Evolutionary conservation across 2,113 vertebrate genomes (phyloP).

Genomic region (Pristiophorus japonicus): DNA sequence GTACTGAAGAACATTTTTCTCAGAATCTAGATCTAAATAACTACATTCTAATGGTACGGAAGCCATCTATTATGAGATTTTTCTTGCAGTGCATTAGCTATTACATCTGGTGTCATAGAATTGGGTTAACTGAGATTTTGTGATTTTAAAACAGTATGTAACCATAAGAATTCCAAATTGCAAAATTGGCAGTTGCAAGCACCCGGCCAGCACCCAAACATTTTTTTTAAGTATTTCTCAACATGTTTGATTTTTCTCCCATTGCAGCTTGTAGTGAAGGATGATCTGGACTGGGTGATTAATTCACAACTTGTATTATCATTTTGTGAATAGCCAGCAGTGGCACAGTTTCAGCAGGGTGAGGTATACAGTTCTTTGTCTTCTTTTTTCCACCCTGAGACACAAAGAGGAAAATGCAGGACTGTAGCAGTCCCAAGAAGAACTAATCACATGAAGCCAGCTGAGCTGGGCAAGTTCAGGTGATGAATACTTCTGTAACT

Average conservation of each 20-base stretch:
- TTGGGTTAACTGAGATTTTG: neutral
- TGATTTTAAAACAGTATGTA: neutral
- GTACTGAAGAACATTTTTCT: slow-evolving; percentile 17
- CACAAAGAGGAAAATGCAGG: neutral
- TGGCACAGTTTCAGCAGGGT: neutral
- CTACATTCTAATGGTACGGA: neutral
- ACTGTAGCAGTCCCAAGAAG: neutral
- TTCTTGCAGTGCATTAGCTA: neutral
- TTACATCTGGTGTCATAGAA: neutral
- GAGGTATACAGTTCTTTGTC: slow-evolving; percentile 16
- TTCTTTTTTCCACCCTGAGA: neutral
- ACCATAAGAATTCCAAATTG: slow-evolving; percentile 15
- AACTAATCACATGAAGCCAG: neutral
- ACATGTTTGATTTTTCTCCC: slow-evolving; percentile 16
- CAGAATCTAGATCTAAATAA: neutral
- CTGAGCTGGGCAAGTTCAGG: neutral
- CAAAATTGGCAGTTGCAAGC: neutral
- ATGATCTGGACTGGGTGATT: slow-evolving; percentile 22
- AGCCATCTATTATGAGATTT: neutral
- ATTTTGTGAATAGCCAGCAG: slow-evolving; percentile 22
- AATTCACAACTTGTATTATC: neutral
- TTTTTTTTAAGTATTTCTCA: slow-evolving; percentile 6
- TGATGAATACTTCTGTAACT: slow-evolving; percentile 22
- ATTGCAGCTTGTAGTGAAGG: slow-evolving; percentile 22
- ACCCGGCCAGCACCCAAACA: neutral